Base-by-base conservation (phyloP, 2,888 invertebrate species). In the Stenolophus ochropezus region DNA sequence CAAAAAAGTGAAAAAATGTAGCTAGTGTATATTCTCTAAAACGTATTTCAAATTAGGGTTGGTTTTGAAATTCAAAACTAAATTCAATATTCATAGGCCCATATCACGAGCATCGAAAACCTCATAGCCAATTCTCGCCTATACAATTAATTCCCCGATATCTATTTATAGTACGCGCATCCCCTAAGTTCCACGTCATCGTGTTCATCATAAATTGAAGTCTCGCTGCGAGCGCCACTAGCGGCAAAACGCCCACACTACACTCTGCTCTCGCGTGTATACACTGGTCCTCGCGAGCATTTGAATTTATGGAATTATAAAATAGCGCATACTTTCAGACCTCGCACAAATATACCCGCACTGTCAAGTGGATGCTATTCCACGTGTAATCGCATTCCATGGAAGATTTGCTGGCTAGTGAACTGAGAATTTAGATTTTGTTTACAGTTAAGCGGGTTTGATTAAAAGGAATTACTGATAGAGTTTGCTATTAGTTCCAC, bases 361-460 rank as follows among this genome's bases (percentile, higher is more conserved):
- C 25, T 61, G n/a, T 11, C 21, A 4, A 23, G 61, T 61, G 61
- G 61, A 27, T 18, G 65, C 25, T 61, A 69, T 73, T 73, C 49
- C 21, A 49, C 49, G 73, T 49, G 49, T 73, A 73, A 73, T 73
- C 73, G 73, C 33, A 76, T 76, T 58, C 8, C 53, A 76, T 58
- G 76, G 27, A 76, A 76, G 76, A 76, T 76, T 76, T 76, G 76
- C 58, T 33, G 58, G 25, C 56, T 16, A 76, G 27, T 76, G 76
- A 76, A 25, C 56, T 33, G 76, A 4, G 33, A 76, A 49, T 73
- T 73, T 73, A 73, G 53, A 76, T 76, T 53, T 56, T 75, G 75
- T 75, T 75, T 75, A 75, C 76, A 76, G 27, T 42, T 76, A 56
- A 56, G 8, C 42, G 76, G 49, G 20, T 76, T 75, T 75, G 21